Base-by-base conservation (phyloP, 2,113 vertebrate species). In the Propithecus coquereli region DNA sequence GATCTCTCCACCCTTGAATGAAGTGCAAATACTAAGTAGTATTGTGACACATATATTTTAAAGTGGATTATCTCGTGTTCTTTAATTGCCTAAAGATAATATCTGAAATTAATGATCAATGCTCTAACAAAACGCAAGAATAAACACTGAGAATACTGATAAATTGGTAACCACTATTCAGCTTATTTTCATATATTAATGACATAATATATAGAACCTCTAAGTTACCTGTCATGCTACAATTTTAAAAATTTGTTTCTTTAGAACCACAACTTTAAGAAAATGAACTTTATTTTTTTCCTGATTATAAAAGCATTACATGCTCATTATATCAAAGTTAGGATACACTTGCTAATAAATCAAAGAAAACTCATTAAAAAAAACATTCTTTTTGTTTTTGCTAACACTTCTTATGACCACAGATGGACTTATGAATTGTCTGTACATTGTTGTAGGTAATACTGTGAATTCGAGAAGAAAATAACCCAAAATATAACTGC, bases 31-130 rank as follows among this genome's bases (percentile, higher is more conserved):
- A 65, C n/a, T 80, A 57, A 87, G 37, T 63, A 66, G 68, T 94
- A 92, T 40, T 57, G 11, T 79, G 43, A 94, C 47, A 18, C 84
- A 70, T 40, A 50, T 37, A 90, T 92, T 87, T 90, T 97, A 82
- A 94, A 96, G 71, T 34, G 30, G 6, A 87, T 92, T 94, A 54
- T 84, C 45, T 37, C 57, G 8, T 87, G 45, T 65, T 86, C 25
- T 65, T 88, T 83, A 45, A 74, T 37, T 90, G 32, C 5, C 59
- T 63, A 88, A 76, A 91, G 43, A 80, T 83, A 85, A 43, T 77
- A 89, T 47, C 45, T 79, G 47, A 93, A 94, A 77, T 87, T 79
- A 91, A 59, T 52, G 70, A 66, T 85, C 71, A 85, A 61, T 76
- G 17, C 16, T 43, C 30, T 87, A 87, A 37, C 25, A 82, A 91